Evolutionary conservation across 2,113 vertebrate genomes (phyloP).

Genomic region (Rhodinocichla rosea): DNA sequence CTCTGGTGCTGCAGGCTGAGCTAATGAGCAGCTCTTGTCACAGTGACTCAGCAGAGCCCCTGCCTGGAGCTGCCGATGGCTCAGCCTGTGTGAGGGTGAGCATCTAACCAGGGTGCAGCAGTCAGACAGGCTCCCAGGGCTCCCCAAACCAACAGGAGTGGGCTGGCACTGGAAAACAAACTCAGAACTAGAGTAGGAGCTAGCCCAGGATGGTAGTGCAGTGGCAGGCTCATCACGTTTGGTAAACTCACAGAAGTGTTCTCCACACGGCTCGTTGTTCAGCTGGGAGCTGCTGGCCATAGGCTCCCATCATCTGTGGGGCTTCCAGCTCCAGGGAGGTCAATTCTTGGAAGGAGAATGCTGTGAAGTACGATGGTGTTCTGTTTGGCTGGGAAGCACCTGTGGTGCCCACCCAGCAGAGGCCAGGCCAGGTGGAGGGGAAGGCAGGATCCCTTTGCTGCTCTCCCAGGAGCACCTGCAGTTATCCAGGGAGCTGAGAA

Average conservation of each 20-base stretch:
- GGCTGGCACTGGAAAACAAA: background rate
- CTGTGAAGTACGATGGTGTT: background rate
- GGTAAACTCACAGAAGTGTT: background rate
- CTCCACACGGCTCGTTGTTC: background rate
- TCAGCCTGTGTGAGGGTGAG: background rate
- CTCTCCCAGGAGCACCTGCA: background rate
- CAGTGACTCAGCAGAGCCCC: slow-evolving; percentile 44
- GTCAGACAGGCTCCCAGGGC: background rate
- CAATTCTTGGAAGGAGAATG: background rate
- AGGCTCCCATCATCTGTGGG: background rate
- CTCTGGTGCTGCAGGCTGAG: slow-evolving; percentile 9
- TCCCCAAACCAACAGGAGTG: background rate
- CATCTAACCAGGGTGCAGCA: background rate
- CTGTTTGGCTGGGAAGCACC: background rate
- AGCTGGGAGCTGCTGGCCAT: background rate
- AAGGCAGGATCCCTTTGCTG: background rate
- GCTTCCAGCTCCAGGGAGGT: background rate
- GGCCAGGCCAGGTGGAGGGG: background rate
- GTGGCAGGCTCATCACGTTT: background rate
- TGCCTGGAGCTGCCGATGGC: background rate
- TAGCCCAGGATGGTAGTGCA: background rate
- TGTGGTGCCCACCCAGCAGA: background rate
- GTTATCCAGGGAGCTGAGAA: background rate
- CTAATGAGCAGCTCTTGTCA: slow-evolving; percentile 40
- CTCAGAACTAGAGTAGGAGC: background rate